These are phyloP conservation scores for Parasteatoda lunata DNA, from an alignment of 2,888 invertebrate genomes.

Conservation along the genomic window DNA sequence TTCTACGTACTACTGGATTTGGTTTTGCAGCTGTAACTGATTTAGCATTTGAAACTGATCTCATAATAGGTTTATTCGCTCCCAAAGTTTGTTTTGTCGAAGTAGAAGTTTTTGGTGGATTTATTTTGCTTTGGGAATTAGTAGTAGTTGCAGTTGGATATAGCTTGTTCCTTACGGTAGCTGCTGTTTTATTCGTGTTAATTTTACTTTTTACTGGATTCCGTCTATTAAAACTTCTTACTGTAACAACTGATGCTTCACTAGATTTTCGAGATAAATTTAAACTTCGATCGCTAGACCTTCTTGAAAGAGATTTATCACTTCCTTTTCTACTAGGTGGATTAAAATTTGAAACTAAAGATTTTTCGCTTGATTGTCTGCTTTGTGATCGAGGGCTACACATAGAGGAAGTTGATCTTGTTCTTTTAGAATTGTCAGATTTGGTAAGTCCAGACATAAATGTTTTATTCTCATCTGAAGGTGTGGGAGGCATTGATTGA, in stretches of 20 bases:
- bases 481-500: slow-evolving; percentile 65
- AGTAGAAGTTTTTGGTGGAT: slow-evolving; percentile 8
- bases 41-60: slow-evolving; percentile 40
- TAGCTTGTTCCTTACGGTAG: not conserved
- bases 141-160: slow-evolving; percentile 10
- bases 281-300: slow-evolving; percentile 59
- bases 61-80: slow-evolving; percentile 28
- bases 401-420: slow-evolving; percentile 58
- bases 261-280: slow-evolving; percentile 66
- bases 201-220: slow-evolving; percentile 32
- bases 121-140: slow-evolving; percentile 13
- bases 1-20: slow-evolving; percentile 31
- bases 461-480: slow-evolving; percentile 60
- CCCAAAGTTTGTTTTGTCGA: slow-evolving; percentile 17
- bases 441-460: slow-evolving; percentile 40
- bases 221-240: slow-evolving; percentile 33
- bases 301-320: slow-evolving; percentile 56
- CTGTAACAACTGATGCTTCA: slow-evolving; percentile 53
- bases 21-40: slow-evolving; percentile 12
- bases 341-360: slow-evolving; percentile 22
- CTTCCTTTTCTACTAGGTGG: slow-evolving; percentile 56
- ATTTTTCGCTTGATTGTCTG: slow-evolving; percentile 53
- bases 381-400: slow-evolving; percentile 47
- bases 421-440: slow-evolving; percentile 36
- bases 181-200: slow-evolving; percentile 10